Conservation (phyloP, 2,113 vertebrate species). For the Callionymus lyra region DNA sequence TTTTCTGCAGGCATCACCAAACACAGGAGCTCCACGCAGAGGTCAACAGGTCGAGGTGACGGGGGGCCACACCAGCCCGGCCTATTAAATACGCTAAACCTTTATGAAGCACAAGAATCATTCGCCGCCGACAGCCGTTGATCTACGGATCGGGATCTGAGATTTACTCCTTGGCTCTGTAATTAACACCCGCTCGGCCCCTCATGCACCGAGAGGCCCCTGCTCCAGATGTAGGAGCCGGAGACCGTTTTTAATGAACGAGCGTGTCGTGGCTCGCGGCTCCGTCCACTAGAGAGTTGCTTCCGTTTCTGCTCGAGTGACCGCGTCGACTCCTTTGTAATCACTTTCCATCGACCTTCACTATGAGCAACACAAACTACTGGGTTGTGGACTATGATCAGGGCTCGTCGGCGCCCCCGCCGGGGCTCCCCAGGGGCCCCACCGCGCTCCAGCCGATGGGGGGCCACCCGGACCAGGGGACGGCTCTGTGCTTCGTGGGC, state of each 20-base stretch:
- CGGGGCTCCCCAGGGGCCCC: slow-evolving; percentile 51
- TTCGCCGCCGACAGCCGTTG: too few species aligned
- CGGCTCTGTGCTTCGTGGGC: slow-evolving; percentile 83
- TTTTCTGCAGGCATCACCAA: neutral
- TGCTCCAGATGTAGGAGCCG: neutral
- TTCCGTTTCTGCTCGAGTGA: slow-evolving; percentile 15
- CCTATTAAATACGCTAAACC: too few species aligned
- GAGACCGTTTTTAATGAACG: neutral
- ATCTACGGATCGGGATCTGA: too few species aligned
- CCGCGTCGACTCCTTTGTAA: neutral
- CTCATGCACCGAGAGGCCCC: neutral
- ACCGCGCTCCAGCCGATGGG: slow-evolving; percentile 43
- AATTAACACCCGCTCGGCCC: too few species aligned
- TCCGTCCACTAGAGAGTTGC: slow-evolving; percentile 18
- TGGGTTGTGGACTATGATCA: slow-evolving; percentile 57
- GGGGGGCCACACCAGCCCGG: too few species aligned
- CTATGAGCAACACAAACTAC: slow-evolving; percentile 76
- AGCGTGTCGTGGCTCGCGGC: slow-evolving; percentile 22
- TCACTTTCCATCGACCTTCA: neutral
- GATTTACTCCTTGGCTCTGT: too few species aligned
- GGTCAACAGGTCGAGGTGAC: too few species aligned
- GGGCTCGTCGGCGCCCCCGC: slow-evolving; percentile 55
- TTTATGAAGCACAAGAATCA: too few species aligned
- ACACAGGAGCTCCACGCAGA: too few species aligned
- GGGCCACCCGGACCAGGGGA: slow-evolving; percentile 79